A percentile compares a stretch with the other conserved stretches of the same genome.
Conservation (phyloP, 2,113 vertebrate species). For the Telmatochromis sp. region DNA sequence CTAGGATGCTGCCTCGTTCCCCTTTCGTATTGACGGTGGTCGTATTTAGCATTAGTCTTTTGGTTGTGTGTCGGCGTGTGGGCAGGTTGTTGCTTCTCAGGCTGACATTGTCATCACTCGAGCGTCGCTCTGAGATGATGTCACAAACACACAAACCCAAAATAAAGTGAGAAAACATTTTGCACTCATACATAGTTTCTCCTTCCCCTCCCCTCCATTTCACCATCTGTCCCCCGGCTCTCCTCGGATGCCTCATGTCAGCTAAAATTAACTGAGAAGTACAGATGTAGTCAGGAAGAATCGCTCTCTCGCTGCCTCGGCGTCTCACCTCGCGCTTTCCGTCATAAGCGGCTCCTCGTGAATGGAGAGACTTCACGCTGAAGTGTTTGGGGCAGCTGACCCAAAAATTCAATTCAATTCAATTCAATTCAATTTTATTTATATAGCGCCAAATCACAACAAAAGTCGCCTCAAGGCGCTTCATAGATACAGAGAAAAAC, state of each 20-base stretch:
- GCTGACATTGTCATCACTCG: conserved; percentile 26
- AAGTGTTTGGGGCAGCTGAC: neutral
- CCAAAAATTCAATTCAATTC: too few species aligned
- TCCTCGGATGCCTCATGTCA: conserved; percentile 13
- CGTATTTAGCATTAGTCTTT: neutral
- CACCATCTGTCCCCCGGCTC: conserved; percentile 34
- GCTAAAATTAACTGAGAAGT: conserved; percentile 36
- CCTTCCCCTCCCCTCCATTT: neutral
- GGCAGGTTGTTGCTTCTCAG: neutral
- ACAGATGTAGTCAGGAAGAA: conserved; percentile 19
- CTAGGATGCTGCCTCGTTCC: neutral
- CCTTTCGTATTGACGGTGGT: neutral
- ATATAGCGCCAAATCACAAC: too few species aligned
- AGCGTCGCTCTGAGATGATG: conserved; percentile 5
- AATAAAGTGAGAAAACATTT: conserved; percentile 55
- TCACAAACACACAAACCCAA: conserved; percentile 17
- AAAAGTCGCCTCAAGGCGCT: too few species aligned
- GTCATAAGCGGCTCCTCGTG: neutral
- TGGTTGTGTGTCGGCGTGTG: neutral
- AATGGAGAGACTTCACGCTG: neutral
- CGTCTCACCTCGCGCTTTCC: neutral
- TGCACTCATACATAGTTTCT: conserved; percentile 27
- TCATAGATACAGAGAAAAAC: too few species aligned
- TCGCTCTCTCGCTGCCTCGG: neutral
- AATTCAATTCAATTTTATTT: too few species aligned